phyloP scores from a whole-genome alignment of 2,888 invertebrate genomes.

The Coenonympha arcania region DNA sequence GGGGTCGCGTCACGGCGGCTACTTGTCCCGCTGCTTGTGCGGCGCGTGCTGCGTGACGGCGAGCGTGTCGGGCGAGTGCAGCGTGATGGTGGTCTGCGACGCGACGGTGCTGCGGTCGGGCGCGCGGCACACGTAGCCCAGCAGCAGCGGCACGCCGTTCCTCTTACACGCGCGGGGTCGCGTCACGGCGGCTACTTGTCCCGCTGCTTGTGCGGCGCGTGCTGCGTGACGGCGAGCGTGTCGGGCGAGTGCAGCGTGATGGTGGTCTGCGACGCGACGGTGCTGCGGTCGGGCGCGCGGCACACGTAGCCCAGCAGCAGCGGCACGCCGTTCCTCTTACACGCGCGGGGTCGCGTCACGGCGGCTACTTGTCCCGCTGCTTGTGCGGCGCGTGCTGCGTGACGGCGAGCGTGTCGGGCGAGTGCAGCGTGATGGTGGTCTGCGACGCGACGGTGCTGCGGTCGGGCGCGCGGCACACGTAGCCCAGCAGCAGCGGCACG shows the following conservation, averaged over 20 bases:
- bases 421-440: constrained; percentile 63
- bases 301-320: constrained; percentile 60
- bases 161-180: background rate
- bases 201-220: constrained; percentile 28
- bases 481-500: constrained; percentile 60
- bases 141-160: too few species aligned
- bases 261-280: constrained; percentile 61
- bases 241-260: constrained; percentile 64
- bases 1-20: too few species aligned
- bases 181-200: constrained; percentile 33
- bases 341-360: background rate
- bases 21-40: too few species aligned
- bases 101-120: too few species aligned
- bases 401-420: constrained; percentile 52
- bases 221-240: constrained; percentile 38
- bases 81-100: too few species aligned
- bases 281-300: constrained; percentile 36
- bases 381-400: constrained; percentile 12
- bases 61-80: too few species aligned
- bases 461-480: constrained; percentile 42
- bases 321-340: constrained; percentile 57
- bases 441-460: constrained; percentile 54
- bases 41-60: too few species aligned
- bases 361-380: constrained; percentile 38
- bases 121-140: too few species aligned